Conservation (phyloP, 2,113 vertebrate genomes). For the Campylorhamphus procurvoides region DNA sequence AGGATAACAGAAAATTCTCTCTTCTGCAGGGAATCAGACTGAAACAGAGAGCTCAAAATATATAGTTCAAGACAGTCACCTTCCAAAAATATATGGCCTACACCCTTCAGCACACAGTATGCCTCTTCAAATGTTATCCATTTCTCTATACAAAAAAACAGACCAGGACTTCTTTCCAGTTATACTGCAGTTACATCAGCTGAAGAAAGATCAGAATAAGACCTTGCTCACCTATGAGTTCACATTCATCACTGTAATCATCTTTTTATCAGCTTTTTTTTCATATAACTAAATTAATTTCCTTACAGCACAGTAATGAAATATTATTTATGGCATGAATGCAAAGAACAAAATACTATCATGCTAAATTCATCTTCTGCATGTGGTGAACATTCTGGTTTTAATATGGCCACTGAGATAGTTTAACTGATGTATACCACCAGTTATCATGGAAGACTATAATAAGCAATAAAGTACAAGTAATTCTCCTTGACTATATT, state of each 20-base stretch:
- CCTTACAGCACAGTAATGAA: neutral
- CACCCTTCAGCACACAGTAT: neutral
- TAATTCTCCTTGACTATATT: neutral
- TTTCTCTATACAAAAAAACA: neutral
- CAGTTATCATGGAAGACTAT: neutral
- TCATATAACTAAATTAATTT: neutral
- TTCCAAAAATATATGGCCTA: neutral
- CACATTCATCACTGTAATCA: neutral
- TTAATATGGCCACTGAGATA: neutral
- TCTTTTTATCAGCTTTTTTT: neutral
- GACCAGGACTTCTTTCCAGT: neutral
- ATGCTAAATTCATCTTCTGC: neutral
- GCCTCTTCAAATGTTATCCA: neutral
- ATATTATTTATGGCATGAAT: neutral
- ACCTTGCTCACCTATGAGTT: neutral
- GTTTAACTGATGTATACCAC: neutral
- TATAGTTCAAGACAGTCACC: neutral
- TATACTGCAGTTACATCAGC: neutral
- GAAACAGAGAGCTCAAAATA: neutral
- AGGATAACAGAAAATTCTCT: neutral
- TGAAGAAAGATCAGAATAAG: neutral
- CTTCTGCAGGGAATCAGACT: neutral
- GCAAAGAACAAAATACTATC: neutral
- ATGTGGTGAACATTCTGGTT: neutral
- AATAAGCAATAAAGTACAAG: neutral